phyloP scores from a whole-genome alignment of 2,888 invertebrate species.

The Apoderus coryli region DNA sequence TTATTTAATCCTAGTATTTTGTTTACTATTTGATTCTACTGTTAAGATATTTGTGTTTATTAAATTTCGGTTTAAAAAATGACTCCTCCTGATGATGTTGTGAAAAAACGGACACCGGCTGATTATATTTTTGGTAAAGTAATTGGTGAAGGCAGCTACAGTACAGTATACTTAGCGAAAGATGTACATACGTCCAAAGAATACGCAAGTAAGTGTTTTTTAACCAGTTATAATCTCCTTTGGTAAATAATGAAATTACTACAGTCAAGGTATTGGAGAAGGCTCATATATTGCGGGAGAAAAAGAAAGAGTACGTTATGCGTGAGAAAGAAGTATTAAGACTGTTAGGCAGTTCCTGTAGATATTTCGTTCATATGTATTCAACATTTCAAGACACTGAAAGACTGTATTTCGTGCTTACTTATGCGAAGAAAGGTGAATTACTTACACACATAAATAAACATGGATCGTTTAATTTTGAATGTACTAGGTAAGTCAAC shows the following conservation, averaged over 20 bases:
- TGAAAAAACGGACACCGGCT: conserved; percentile 58
- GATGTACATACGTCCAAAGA: conserved; percentile 80
- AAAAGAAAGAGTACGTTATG: conserved; percentile 83
- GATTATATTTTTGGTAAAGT: conserved; percentile 93
- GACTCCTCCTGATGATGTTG: conserved; percentile 31
- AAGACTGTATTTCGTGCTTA: conserved; percentile 87
- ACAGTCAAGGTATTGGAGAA: conserved; percentile 97
- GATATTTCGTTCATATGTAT: conserved; percentile 82
- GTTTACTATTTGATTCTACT: no score
- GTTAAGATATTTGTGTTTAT: no score
- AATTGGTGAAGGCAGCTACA: conserved; percentile 95
- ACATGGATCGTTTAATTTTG: conserved; percentile 77
- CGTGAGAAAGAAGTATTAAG: conserved; percentile 91
- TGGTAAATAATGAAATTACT: conserved; percentile 25
- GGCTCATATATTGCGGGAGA: conserved; percentile 80
- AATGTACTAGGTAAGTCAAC: conserved; percentile 62
- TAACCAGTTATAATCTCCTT: conserved; percentile 16
- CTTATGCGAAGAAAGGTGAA: conserved; percentile 91
- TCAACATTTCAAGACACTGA: conserved; percentile 94
- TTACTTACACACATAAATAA: conserved; percentile 82
- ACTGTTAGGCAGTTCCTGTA: conserved; percentile 53
- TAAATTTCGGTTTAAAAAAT: conserved; percentile 18
- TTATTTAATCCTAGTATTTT: no score
- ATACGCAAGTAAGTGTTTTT: conserved; percentile 74
- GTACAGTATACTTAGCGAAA: conserved; percentile 86